Evolutionary conservation across 2,797 vertebrate species (phyloP).

Genomic region (Chelon labrosus): DNA sequence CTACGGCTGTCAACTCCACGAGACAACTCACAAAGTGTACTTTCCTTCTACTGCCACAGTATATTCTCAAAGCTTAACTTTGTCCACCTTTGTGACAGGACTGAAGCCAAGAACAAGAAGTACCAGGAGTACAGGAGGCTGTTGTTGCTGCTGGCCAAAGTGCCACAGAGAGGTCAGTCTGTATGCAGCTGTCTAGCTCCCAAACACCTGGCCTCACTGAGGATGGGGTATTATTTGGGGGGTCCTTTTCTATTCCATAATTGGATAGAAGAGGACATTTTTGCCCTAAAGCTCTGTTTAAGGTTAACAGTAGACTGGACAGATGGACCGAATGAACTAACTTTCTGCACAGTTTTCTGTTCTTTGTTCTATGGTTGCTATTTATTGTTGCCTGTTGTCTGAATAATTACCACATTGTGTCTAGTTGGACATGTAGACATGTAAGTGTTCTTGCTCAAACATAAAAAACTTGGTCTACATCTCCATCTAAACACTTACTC

Average conservation of each 20-base stretch:
- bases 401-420: not conserved
- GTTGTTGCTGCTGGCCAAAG: conserved; percentile 81
- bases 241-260: conserved; percentile 26
- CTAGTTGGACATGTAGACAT: not conserved
- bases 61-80: conserved; percentile 10
- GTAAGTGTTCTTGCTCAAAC: not conserved
- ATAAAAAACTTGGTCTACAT: not conserved
- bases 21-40: not conserved
- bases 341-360: not conserved
- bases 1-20: not conserved
- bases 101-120: conserved; percentile 64
- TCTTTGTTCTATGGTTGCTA: not conserved
- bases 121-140: conserved; percentile 79
- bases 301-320: conserved; percentile 1
- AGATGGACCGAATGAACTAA: not conserved
- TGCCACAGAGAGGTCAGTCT: conserved; percentile 90
- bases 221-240: conserved; percentile 5
- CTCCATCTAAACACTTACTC: conserved; percentile 58
- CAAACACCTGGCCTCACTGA: conserved; percentile 20
- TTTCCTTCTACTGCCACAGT: not conserved
- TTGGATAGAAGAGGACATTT: conserved; percentile 41
- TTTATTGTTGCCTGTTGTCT: conserved; percentile 6
- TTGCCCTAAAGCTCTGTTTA: conserved; percentile 33
- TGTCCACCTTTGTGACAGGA: conserved; percentile 67
- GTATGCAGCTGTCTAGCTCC: conserved; percentile 17